Percentiles rank a stretch among this genome's conserved stretches.
Evolutionary conservation across 2,888 invertebrate species (phyloP).

Genomic region (Myopa testacea): DNA sequence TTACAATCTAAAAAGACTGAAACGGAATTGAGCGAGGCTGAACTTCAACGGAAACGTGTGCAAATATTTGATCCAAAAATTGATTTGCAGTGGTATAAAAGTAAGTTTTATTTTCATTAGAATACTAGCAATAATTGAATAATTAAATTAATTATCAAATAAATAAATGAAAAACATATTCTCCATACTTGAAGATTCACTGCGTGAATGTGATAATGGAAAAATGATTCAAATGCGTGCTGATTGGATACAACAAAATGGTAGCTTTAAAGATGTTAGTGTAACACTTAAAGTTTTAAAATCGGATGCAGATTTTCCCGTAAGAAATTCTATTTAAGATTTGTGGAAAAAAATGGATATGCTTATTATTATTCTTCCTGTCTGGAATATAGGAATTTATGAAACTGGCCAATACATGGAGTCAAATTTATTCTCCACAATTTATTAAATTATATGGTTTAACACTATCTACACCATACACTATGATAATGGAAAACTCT

Average conservation of each 20-base stretch:
- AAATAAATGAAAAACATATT: not conserved
- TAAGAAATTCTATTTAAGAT: conserved; percentile 56
- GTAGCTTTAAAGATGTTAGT: conserved; percentile 78
- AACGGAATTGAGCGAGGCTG: conserved; percentile 62
- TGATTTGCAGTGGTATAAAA: conserved; percentile 65
- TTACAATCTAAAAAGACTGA: conserved; percentile 66
- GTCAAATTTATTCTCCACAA: conserved; percentile 80
- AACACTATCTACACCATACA: conserved; percentile 80
- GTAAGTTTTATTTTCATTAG: conserved; percentile 51
- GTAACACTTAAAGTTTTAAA: conserved; percentile 85
- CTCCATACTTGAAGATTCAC: conserved; percentile 69
- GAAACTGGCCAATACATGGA: conserved; percentile 82
- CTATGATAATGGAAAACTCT: conserved; percentile 85
- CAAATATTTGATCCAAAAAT: conserved; percentile 66
- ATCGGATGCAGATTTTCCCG: conserved; percentile 74
- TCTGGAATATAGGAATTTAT: conserved; percentile 76
- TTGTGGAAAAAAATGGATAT: not conserved
- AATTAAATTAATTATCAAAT: too few species aligned
- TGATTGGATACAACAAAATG: conserved; percentile 81
- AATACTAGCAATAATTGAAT: not conserved
- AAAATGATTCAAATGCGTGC: conserved; percentile 79
- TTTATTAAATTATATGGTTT: conserved; percentile 84
- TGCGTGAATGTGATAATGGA: conserved; percentile 74
- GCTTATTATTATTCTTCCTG: not conserved
- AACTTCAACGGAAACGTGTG: conserved; percentile 62